These are phyloP conservation scores for Notospermus geniculatus DNA, from an alignment of 1,140 invertebrate genomes.

Conservation along the genomic window DNA sequence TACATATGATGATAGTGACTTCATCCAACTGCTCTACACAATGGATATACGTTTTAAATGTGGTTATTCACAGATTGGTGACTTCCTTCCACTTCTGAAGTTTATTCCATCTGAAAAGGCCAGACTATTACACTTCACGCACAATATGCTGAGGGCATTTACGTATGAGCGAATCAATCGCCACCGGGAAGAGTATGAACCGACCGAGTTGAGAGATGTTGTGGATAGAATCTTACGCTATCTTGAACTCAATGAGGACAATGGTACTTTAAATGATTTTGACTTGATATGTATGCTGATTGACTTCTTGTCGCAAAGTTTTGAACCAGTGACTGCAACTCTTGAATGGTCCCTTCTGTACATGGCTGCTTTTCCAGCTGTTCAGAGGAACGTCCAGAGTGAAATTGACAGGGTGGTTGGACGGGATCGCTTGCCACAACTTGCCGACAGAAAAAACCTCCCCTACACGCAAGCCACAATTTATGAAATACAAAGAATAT, in stretches of 20 bases:
- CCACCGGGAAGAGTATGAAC: constrained; percentile 40
- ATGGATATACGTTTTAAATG: constrained; percentile 23
- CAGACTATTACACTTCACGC: constrained; percentile 19
- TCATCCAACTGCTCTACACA: constrained; percentile 32
- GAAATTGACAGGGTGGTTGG: constrained; percentile 40
- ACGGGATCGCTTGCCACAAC: constrained; percentile 30
- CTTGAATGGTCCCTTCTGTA: constrained; percentile 83
- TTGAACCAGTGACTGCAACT: constrained; percentile 81
- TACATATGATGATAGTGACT: constrained; percentile 28
- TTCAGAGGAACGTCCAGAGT: constrained; percentile 61
- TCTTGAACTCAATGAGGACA: constrained; percentile 38
- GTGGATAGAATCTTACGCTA: constrained; percentile 37
- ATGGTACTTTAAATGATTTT: constrained; percentile 28
- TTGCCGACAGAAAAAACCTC: constrained; percentile 36
- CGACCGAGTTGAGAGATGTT: constrained; percentile 30
- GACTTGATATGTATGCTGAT: constrained; percentile 38
- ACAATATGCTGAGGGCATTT: constrained; percentile 22
- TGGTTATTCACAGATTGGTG: constrained; percentile 20
- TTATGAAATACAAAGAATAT: constrained; percentile 46
- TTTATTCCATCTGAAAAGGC: constrained; percentile 25
- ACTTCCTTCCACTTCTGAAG: constrained; percentile 28
- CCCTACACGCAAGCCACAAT: constrained; percentile 51
- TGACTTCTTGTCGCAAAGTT: constrained; percentile 84
- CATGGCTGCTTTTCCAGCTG: constrained; percentile 71
- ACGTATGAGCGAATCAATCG: constrained; percentile 32